A percentile compares a stretch with the other conserved stretches of the same genome.
These are phyloP conservation scores for Tenualosa thibaudeaui DNA, from an alignment of 2,797 vertebrate genomes.

Conservation along the genomic window DNA sequence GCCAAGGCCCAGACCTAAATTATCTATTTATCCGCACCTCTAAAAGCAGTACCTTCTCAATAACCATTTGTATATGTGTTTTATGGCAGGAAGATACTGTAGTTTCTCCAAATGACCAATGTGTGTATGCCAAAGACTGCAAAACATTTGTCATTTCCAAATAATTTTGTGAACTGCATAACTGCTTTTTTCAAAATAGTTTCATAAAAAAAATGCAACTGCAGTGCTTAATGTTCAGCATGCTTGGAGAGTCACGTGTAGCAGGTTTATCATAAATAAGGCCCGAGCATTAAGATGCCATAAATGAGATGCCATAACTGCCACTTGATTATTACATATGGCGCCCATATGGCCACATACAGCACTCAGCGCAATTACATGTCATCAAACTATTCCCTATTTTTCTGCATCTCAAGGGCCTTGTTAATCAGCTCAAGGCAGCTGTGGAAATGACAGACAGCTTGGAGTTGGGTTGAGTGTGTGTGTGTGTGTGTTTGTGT, in stretches of 20 bases:
- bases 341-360: not conserved
- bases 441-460: not conserved
- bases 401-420: not conserved
- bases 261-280: not conserved
- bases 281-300: not conserved
- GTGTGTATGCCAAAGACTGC: not conserved
- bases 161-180: not conserved
- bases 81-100: not conserved
- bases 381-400: constrained; percentile 3
- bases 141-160: not conserved
- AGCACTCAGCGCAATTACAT: constrained; percentile 2
- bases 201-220: not conserved
- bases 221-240: not conserved
- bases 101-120: not conserved
- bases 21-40: not conserved
- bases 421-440: not conserved
- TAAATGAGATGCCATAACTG: not conserved
- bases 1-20: not conserved
- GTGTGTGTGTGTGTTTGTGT: not conserved
- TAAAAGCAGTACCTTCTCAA: not conserved
- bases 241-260: not conserved
- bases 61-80: not conserved
- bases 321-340: not conserved
- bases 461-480: not conserved
- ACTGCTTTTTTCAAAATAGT: not conserved